Evolutionary conservation across 2,797 vertebrate genomes (phyloP), one percentile per base, ranked within the genome.

Genomic region (Mormyrops attenuatus): DNA sequence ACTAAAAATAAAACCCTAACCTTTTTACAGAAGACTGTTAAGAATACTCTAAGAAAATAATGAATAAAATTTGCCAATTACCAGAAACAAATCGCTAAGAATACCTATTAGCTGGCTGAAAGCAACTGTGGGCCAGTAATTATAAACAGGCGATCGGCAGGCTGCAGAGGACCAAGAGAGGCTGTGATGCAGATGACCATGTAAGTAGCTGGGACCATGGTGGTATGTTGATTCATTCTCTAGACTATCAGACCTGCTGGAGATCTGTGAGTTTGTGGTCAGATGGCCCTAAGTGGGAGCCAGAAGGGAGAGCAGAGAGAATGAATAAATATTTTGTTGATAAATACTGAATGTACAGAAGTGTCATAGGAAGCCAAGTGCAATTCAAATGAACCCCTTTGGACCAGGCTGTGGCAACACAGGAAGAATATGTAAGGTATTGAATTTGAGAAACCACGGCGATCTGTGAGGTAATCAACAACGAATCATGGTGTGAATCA

Each of bases 261-360:
- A 7, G 73, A 80, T 80, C 41, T 44, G 6, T 47, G 73, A 80
- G 38, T 47, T 80, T 80, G 73, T 0, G 1, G 17, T 38, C 73
- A 80, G 73, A 47, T 80, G 73, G 73, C 41, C 73, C 73, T 80
- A 44, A 80, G 38, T 44, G 38, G 73, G 73, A 80, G 73, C 38
- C 73, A 44, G 17, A 80, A 41, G 38, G 73, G 7, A 44, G 41
- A 80, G 73, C 73, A 80, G 73, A 80, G 41, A 80, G 73, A 80
- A 44, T n/a, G 38, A 47, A 47, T 80, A 47, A n/a, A 80, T 80
- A 80, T 80, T 80, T 80, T 80, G 73, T 80, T 80, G 41, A 80
- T 80, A 47, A 80, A 80, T 80, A 80, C 7, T 80, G 73, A 80
- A 80, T 80, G 38, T 80, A 80, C 73, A 80, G 41, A 80, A 41